Percentiles rank a stretch among this genome's conserved stretches.
phyloP scores from a whole-genome alignment of 2,888 invertebrate species.

The Nomada ferruginata region DNA sequence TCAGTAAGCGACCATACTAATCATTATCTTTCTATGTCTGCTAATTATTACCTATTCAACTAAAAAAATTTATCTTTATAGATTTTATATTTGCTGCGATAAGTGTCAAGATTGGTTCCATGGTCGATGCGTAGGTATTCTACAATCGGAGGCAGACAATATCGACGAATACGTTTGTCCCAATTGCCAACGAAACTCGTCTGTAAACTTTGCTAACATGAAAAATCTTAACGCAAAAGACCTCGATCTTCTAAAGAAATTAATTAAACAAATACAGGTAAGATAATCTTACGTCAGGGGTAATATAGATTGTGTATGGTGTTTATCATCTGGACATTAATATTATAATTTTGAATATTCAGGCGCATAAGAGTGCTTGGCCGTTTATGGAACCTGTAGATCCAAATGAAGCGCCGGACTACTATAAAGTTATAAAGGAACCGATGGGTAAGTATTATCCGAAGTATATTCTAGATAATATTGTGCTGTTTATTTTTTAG shows the following conservation, averaged over 20 bases:
- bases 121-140: constrained; percentile 97
- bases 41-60: background rate
- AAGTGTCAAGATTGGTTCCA: constrained; percentile 99
- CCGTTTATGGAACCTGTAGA: constrained; percentile 99
- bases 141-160: constrained; percentile 96
- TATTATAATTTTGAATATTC: constrained; percentile 63
- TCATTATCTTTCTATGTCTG: background rate
- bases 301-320: background rate
- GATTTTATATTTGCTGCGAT: constrained; percentile 99
- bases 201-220: constrained; percentile 95
- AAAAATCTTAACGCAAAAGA: constrained; percentile 92
- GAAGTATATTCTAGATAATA: background rate
- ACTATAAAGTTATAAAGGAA: constrained; percentile 97
- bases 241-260: constrained; percentile 92
- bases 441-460: constrained; percentile 93
- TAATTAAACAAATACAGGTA: constrained; percentile 95
- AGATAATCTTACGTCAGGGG: background rate
- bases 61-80: constrained; percentile 81
- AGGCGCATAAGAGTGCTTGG: constrained; percentile 98
- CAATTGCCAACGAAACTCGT: constrained; percentile 95
- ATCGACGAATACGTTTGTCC: constrained; percentile 99
- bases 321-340: constrained; percentile 12
- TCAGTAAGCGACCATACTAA: constrained; percentile 88
- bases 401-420: constrained; percentile 97
- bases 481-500: background rate